Base-by-base conservation (phyloP, 2,888 invertebrate genomes). In the Xanthia icteritia region DNA sequence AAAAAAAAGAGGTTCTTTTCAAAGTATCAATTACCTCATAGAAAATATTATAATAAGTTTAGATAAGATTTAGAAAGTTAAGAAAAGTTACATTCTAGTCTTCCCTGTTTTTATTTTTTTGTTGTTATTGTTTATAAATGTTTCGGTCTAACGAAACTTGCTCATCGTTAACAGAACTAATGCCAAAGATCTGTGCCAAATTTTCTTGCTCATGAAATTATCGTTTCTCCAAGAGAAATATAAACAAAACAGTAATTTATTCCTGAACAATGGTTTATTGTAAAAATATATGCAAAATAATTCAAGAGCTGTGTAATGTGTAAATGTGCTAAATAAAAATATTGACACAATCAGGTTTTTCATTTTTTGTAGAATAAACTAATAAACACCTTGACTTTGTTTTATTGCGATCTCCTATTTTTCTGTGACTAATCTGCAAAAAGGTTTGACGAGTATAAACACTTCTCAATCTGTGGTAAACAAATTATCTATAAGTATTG, bases 241-340 rank as follows among this genome's bases (percentile, higher is more conserved):
- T 79, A 31, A 63, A 51, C 9, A 51, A 23, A 56, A 39, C 54
- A 48, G 17, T 79, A 15, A 54, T 63, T 56, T 63, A 48, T 81
- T 69, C 64, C 71, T 69, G 58, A 65, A 76, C 66, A 63, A 54
- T 71, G 58, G 67, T 76, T 73, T 71, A 71, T 77, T 79, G 42
- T 76, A 80, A 68, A 20, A 54, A 67, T 23, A 66, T 67, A 42
- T 74, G 83, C 65, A 68, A 48, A 77, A 70, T 85, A 66, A 81
- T 86, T 77, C 66, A 80, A 82, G 75, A 85, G 65, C 75, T 82
- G 82, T 85, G 80, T 87, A 77, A 76, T 81, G 74, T 90, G 89
- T 89, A 88, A 82, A 87, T 89, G 90, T 91, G 83, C 83, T 84
- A 82, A 91, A 89, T 90, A 89, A 89, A 91, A 88, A 84, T 83